phyloP scores from a whole-genome alignment of 2,888 invertebrate genomes.

The Apotomis betuletana region DNA sequence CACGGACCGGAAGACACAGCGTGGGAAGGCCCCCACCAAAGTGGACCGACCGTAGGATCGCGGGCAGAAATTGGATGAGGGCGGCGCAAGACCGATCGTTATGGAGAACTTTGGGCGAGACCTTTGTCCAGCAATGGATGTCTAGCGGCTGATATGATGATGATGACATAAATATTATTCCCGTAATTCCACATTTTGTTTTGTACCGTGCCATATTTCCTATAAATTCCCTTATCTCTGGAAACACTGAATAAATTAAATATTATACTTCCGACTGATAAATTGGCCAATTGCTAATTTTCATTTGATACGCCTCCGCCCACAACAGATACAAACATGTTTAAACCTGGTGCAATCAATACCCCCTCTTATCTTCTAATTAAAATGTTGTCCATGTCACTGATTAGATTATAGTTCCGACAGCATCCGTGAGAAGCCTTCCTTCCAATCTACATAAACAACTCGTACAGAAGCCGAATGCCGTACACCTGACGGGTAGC shows the following conservation, averaged over 20 bases:
- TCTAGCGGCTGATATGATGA: no score
- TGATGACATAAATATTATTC: not conserved
- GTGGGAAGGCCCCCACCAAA: no score
- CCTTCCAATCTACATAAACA: slow-evolving; percentile 11
- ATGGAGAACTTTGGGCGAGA: no score
- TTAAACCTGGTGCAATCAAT: slow-evolving; percentile 9
- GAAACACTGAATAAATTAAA: slow-evolving; percentile 21
- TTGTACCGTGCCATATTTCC: slow-evolving; percentile 7
- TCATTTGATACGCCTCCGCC: slow-evolving; percentile 31
- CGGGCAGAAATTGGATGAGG: no score
- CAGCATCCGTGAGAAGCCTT: slow-evolving; percentile 30
- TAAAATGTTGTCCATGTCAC: slow-evolving; percentile 35
- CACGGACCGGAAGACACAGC: no score
- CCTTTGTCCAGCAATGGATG: no score
- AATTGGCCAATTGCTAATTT: slow-evolving; percentile 27
- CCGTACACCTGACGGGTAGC: not conserved
- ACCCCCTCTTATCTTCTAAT: slow-evolving; percentile 26
- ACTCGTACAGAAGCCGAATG: slow-evolving; percentile 16
- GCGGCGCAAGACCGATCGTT: no score
- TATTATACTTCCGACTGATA: not conserved
- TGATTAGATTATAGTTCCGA: slow-evolving; percentile 32
- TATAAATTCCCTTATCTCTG: slow-evolving; percentile 9
- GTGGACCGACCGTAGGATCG: no score
- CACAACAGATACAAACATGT: slow-evolving; percentile 25
- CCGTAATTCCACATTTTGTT: not conserved